Evolutionary conservation across 2,797 vertebrate genomes (phyloP).

Genomic region (Epinephelus coioides): DNA sequence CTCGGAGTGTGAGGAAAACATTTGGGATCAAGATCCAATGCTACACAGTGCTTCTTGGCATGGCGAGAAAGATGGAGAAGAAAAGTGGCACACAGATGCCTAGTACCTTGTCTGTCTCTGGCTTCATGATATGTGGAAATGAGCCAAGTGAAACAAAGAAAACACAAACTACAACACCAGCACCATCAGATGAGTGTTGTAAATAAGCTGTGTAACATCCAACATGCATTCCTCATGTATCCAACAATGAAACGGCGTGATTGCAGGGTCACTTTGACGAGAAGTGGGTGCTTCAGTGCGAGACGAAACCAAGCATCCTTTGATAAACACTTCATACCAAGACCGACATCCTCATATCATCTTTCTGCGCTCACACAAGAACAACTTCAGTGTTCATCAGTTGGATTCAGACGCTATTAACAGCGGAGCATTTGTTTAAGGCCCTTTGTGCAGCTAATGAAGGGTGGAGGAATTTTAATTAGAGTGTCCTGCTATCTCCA

Average conservation of each 20-base stretch:
- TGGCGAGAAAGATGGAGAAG: neutral
- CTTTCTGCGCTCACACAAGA: conserved; percentile 12
- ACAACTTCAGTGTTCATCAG: conserved; percentile 32
- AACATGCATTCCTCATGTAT: conserved; percentile 15
- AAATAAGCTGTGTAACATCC: conserved; percentile 16
- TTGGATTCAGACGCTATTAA: conserved; percentile 63
- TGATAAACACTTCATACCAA: conserved; percentile 46
- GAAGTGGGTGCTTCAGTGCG: neutral
- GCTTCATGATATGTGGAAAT: conserved; percentile 29
- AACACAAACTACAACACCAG: conserved; percentile 23
- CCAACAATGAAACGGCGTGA: conserved; percentile 11
- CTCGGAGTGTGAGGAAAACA: conserved; percentile 47
- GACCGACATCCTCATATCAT: conserved; percentile 31
- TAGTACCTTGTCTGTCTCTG: conserved; percentile 22
- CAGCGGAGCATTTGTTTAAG: conserved; percentile 65
- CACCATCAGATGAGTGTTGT: conserved; percentile 12
- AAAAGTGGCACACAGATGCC: conserved; percentile 30
- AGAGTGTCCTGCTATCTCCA: conserved; percentile 72
- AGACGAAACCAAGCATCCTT: conserved; percentile 28
- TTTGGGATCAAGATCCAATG: conserved; percentile 30
- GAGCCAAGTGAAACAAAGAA: conserved; percentile 17
- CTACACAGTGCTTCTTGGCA: conserved; percentile 19
- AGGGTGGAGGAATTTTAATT: conserved; percentile 78
- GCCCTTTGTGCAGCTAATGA: conserved; percentile 76
- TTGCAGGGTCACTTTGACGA: conserved; percentile 27